phyloP scores from a whole-genome alignment of 2,888 invertebrate species.

The Linnaemya tessellans region DNA sequence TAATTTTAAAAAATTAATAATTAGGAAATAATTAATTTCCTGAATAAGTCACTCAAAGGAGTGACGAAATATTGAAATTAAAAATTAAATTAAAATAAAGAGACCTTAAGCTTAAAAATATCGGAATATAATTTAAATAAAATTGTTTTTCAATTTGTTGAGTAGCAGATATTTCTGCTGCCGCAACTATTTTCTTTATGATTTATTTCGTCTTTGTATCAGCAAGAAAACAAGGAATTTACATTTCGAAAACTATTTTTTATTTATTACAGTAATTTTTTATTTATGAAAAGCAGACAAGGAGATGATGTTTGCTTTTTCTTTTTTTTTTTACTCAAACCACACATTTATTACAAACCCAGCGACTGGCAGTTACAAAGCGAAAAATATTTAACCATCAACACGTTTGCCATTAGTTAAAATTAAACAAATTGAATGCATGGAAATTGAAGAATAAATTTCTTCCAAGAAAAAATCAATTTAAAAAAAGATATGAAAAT shows the following conservation, averaged over 20 bases:
- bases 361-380: constrained; percentile 21
- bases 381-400: constrained; percentile 19
- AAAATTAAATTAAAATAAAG: no score
- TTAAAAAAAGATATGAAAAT: not conserved
- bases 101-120: no score
- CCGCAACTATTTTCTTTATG: no score
- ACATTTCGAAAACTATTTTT: not conserved
- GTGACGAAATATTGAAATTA: no score
- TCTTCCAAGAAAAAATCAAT: not conserved
- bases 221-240: not conserved
- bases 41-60: no score
- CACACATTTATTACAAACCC: constrained; percentile 31
- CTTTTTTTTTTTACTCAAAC: constrained; percentile 13
- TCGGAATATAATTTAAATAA: no score
- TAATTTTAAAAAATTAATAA: no score
- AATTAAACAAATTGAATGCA: constrained; percentile 17
- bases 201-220: not conserved
- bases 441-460: not conserved
- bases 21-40: no score
- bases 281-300: constrained; percentile 1
- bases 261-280: constrained; percentile 18
- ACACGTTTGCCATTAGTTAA: constrained; percentile 31
- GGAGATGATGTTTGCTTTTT: not conserved
- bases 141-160: no score
- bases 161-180: no score